phyloP scores from a whole-genome alignment of 2,113 vertebrate species.

The Dasyornis broadbenti region DNA sequence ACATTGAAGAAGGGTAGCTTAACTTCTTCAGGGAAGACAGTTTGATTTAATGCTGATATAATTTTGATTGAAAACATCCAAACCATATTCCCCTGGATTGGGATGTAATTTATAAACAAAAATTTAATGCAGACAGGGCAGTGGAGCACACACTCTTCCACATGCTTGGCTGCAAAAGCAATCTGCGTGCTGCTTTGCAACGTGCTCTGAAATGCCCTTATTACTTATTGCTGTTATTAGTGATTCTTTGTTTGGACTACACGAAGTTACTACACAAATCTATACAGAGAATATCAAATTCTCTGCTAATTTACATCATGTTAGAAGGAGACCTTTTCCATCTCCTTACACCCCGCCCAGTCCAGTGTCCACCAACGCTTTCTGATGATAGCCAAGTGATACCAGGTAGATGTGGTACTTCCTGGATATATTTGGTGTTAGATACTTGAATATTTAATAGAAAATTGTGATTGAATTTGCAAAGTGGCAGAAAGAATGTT shows the following conservation, averaged over 20 bases:
- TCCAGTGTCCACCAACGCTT: background rate
- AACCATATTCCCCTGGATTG: background rate
- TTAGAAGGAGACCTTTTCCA: background rate
- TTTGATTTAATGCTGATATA: background rate
- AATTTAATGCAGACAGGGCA: background rate
- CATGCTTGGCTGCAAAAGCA: background rate
- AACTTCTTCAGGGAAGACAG: background rate
- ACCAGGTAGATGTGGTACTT: background rate
- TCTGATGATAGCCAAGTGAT: background rate
- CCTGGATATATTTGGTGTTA: background rate
- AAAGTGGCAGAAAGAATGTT: background rate
- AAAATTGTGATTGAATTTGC: background rate
- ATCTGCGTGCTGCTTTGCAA: background rate
- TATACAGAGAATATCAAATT: background rate
- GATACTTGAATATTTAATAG: background rate
- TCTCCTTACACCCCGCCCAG: background rate
- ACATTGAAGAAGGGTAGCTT: background rate
- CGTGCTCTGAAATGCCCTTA: background rate
- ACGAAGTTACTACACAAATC: background rate
- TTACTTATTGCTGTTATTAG: background rate
- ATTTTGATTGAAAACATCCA: background rate
- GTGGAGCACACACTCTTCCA: background rate
- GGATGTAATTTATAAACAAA: background rate
- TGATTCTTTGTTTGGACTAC: background rate
- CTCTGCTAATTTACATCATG: background rate